Evolutionary conservation across 2,797 vertebrate species (phyloP), one percentile per base, ranked within the genome.

Genomic region (Ammospiza maritima): DNA sequence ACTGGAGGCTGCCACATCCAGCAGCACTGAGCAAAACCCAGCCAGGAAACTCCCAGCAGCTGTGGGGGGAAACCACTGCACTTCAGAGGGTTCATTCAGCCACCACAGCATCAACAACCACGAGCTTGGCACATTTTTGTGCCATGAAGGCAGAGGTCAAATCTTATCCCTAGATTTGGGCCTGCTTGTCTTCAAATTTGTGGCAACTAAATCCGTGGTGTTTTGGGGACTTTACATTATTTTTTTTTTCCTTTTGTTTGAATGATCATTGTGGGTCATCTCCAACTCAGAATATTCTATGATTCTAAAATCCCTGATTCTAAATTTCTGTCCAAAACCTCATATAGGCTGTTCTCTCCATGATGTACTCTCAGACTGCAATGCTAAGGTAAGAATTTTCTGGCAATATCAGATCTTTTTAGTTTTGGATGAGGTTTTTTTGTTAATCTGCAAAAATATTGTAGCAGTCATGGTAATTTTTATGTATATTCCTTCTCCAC

Each of bases 211-310:
- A 54, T 26, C 26, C 32, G 8, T 30, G 6, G 15, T n/a, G 19
- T n/a, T 51, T 54, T 50, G 9, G 3, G 3, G 14, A 0, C 9
- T 47, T 44, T 13, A 10, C 0, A 1, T 9, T 3, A 40, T 17
- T 42, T 10, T 20, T 53, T 53, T 60, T 50, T 22, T 4, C 30
- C 20, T 66, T 42, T 72, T 36, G 5, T 18, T 48, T 60, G 19
- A 66, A 4, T 36, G 34, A 36, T 54, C 3, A 0, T 22, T 71
- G n/a, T 27, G 29, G 14, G 13, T n/a, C 9, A 19, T 4, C 53
- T 66, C 34, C 30, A 53, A 20, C 18, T 72, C 11, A 9, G 30
- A 30, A 25, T 1, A 38, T 42, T 42, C 20, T 29, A 0, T 25
- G 40, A 53, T 32, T 17, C 9, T 21, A 36, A 78, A 78, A 58